Conservation (phyloP, 2,797 vertebrate genomes). For the Myripristis jacobus region DNA sequence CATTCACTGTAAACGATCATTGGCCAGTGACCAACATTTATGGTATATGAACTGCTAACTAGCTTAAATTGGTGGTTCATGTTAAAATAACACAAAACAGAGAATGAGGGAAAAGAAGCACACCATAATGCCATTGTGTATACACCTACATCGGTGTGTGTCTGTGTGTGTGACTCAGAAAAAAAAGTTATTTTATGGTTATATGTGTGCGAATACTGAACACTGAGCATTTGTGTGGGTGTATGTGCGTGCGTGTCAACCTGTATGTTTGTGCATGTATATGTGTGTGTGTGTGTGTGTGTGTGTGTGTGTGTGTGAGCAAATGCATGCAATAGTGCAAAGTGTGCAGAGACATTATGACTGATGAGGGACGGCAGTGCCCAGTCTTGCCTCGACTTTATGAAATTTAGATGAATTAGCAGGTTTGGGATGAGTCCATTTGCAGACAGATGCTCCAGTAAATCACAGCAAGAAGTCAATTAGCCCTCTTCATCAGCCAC, state of each 20-base stretch:
- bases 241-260: slow-evolving; percentile 4
- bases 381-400: slow-evolving; percentile 69
- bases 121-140: slow-evolving; percentile 16
- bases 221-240: background rate
- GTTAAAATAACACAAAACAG: background rate
- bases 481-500: slow-evolving; percentile 70
- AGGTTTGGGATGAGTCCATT: slow-evolving; percentile 75
- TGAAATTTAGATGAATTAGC: slow-evolving; percentile 79
- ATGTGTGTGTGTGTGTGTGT: slow-evolving; percentile 15
- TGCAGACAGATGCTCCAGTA: slow-evolving; percentile 75
- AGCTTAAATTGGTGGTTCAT: background rate
- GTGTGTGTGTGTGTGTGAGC: slow-evolving; percentile 35
- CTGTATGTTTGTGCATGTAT: slow-evolving; percentile 10
- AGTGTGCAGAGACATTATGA: slow-evolving; percentile 51
- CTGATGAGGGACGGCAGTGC: slow-evolving; percentile 61
- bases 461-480: slow-evolving; percentile 77
- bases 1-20: background rate
- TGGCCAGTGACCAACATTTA: background rate
- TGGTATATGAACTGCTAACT: background rate
- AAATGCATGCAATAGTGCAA: slow-evolving; percentile 30
- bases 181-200: background rate
- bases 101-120: slow-evolving; percentile 1
- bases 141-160: slow-evolving; percentile 3
- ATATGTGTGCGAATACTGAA: slow-evolving; percentile 12
- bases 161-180: slow-evolving; percentile 14